Conservation (phyloP, 2,888 invertebrate genomes). For the Epistrophella euchroma region DNA sequence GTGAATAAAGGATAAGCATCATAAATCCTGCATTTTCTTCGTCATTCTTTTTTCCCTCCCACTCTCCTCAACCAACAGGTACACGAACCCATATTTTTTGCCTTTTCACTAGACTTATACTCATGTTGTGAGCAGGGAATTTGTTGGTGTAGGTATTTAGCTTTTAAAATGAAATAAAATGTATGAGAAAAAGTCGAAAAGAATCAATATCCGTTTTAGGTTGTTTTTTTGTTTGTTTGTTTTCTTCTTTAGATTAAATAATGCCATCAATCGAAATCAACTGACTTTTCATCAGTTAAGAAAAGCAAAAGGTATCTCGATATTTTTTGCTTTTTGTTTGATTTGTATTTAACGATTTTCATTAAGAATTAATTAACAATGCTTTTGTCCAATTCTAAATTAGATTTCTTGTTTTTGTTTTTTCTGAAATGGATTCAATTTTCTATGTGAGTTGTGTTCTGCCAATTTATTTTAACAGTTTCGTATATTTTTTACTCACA, state of each 20-base stretch:
- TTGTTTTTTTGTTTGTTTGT: background rate
- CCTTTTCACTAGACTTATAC: background rate
- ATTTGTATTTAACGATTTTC: background rate
- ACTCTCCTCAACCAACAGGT: background rate
- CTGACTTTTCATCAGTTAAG: slow-evolving; percentile 19
- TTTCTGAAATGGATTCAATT: background rate
- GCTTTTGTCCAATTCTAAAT: background rate
- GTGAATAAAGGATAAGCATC: slow-evolving; percentile 37
- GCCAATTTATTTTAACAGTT: slow-evolving; percentile 4
- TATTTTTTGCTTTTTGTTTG: background rate
- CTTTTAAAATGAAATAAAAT: background rate
- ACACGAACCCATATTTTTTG: background rate
- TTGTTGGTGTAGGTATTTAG: background rate
- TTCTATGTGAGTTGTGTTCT: background rate
- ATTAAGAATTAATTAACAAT: background rate
- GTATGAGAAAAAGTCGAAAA: background rate
- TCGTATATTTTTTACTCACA: background rate
- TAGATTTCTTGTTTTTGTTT: background rate
- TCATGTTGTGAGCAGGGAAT: slow-evolving; percentile 17
- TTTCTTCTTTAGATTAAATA: slow-evolving; percentile 3
- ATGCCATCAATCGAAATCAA: slow-evolving; percentile 57
- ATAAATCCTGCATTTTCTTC: slow-evolving; percentile 40
- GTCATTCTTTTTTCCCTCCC: background rate
- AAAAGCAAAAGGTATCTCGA: background rate
- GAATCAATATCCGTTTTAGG: slow-evolving; percentile 19